Percentiles rank a stretch among this genome's conserved stretches.
Evolutionary conservation across 2,797 vertebrate genomes (phyloP).

Genomic region (Loris lydekkerianus): DNA sequence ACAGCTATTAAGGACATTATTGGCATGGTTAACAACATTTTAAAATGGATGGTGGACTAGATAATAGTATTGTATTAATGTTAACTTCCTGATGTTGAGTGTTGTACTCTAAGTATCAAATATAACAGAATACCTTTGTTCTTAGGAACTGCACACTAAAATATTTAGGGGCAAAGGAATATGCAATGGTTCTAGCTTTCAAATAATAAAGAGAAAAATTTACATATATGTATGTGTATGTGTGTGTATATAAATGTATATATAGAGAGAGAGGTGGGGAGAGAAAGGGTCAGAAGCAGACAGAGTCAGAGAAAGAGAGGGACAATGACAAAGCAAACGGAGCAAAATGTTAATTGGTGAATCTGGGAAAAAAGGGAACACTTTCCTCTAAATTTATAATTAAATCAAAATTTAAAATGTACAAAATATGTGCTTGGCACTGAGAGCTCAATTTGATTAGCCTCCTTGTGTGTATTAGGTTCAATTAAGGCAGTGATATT

Average conservation of each 20-base stretch:
- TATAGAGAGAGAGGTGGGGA: neutral
- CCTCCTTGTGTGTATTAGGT: neutral
- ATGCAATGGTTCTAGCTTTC: neutral
- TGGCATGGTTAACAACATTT: neutral
- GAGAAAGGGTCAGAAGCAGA: neutral
- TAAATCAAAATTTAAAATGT: slow-evolving; percentile 21
- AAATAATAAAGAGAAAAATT: neutral
- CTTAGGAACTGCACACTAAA: neutral
- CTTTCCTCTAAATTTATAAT: slow-evolving; percentile 22
- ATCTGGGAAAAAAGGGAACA: neutral
- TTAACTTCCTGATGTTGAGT: neutral
- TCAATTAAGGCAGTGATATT: neutral
- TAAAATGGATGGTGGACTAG: neutral
- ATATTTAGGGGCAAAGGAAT: neutral
- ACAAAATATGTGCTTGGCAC: neutral
- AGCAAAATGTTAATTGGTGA: neutral
- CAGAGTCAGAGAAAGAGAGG: neutral
- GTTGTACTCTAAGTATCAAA: neutral
- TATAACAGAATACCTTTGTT: neutral
- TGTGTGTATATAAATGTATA: rapidly evolving
- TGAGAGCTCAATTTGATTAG: neutral
- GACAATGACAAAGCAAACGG: neutral
- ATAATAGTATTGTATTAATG: neutral
- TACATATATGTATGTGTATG: neutral
- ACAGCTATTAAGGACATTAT: neutral